Evolutionary conservation across 2,113 vertebrate species (phyloP).

Genomic region (Phocoena sinus): DNA sequence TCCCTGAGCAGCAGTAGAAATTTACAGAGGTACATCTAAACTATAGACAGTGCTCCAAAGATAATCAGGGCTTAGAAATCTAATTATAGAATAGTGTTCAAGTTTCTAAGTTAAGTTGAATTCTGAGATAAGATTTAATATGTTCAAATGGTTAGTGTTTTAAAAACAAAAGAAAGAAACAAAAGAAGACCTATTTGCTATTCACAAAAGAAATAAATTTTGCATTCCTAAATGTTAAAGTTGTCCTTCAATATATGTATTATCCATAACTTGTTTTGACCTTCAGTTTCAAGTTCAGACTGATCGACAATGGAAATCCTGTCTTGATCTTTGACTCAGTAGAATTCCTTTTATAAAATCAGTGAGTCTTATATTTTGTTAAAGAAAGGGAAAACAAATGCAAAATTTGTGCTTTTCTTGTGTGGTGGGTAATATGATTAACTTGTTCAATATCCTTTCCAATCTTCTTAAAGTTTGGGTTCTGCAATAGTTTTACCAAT

Average conservation of each 20-base stretch:
- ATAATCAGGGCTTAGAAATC: slow-evolving; percentile 25
- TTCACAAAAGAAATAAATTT: background rate
- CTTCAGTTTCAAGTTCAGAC: background rate
- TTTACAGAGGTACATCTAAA: slow-evolving; percentile 14
- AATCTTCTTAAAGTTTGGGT: background rate
- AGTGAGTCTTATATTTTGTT: background rate
- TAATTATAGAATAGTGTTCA: slow-evolving; percentile 25
- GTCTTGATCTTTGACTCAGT: background rate
- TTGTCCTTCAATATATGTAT: background rate
- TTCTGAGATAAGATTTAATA: background rate
- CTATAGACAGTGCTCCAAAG: background rate
- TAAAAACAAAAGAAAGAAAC: background rate
- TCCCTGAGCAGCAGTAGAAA: slow-evolving; percentile 2
- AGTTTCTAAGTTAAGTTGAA: background rate
- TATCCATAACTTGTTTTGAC: background rate
- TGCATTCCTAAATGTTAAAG: background rate
- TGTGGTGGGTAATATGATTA: background rate
- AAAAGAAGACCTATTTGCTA: background rate
- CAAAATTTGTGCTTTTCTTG: background rate
- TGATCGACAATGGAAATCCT: background rate
- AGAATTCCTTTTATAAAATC: background rate
- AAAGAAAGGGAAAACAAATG: background rate
- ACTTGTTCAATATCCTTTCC: background rate
- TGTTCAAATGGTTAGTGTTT: background rate
- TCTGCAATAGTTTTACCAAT: background rate